Percentiles rank a stretch among this genome's conserved stretches.
Conservation (phyloP, 1,140 invertebrate species). For the Macrosteles quadrilineatus region DNA sequence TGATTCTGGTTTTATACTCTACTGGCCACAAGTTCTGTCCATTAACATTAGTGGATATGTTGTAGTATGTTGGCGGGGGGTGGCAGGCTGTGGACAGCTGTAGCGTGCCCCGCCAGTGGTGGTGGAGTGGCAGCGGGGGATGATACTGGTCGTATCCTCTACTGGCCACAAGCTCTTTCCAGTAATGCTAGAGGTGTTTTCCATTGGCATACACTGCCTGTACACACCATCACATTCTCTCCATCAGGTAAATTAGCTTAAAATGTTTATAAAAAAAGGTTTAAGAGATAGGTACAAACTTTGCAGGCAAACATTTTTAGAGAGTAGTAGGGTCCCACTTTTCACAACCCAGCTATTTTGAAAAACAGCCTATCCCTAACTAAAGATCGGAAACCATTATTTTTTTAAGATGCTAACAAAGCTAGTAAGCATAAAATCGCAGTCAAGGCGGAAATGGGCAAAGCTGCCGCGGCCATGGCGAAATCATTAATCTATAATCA, state of each 20-base stretch:
- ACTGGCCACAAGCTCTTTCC: constrained; percentile 46
- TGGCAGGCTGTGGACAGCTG: constrained; percentile 61
- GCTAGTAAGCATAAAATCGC: too few relatives aligned
- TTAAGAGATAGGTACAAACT: not conserved
- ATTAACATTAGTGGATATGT: constrained; percentile 9
- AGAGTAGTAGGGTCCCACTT: not conserved
- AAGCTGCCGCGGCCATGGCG: too few relatives aligned
- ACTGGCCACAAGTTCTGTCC: too few relatives aligned
- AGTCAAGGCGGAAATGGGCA: too few relatives aligned
- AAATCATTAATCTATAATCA: too few relatives aligned
- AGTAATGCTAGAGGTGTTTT: constrained; percentile 57
- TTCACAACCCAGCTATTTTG: not conserved
- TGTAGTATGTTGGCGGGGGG: constrained; percentile 50
- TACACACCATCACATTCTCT: constrained; percentile 69
- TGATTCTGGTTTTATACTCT: too few relatives aligned
- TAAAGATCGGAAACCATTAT: too few relatives aligned
- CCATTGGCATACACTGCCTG: constrained; percentile 81
- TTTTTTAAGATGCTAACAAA: too few relatives aligned
- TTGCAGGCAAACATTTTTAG: not conserved
- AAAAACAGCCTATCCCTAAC: not conserved
- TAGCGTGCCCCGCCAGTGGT: constrained; percentile 69
- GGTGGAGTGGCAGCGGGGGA: constrained; percentile 70
- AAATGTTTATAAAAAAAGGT: not conserved
- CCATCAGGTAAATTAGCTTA: constrained; percentile 57
- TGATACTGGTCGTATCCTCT: constrained; percentile 62